Base-by-base conservation (phyloP, 2,797 vertebrate species). In the Microctenopoma steveboyesi region DNA sequence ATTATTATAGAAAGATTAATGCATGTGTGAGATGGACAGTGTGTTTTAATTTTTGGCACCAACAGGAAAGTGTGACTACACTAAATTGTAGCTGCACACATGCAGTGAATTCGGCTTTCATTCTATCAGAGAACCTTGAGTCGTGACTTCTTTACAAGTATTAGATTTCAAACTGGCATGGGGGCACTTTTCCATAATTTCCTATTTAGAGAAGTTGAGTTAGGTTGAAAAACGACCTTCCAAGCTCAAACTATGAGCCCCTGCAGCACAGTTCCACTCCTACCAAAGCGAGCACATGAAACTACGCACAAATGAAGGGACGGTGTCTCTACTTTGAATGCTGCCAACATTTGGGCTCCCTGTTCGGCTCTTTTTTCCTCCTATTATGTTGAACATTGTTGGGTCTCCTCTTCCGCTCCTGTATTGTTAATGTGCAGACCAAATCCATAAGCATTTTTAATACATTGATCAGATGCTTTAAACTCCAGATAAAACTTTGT, bases 361-460 rank as follows among this genome's bases (percentile, higher is more conserved):
- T 57, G 45, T 73, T 87, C 22, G 16, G 27, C 69, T 51, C 73
- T 71, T 76, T 71, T 57, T 25, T 45, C 30, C 39, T 42, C 30
- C 30, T 55, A 66, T 81, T 72, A 70, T 71, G 65, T 56, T 27
- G 30, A 63, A 68, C 78, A 79, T 64, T 73, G 75, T 2, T 72
- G 66, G 56, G 76, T 79, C 81, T 67, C 57, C 66, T 55, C 67
- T 65, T 54, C 25, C 67, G 55, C 65, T 74, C 49, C 28, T 72
- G 80, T 76, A 89, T 83, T 83, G 86, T 88, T 73, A 86, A 86
- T 47, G 37, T 45, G n/a, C 9, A 25, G 54, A 42, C 30, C 43
- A 69, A 88, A 82, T 81, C 77, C 50, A 45, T 66, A 57, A 1
- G 2, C 2, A 14, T 22, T 13, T 18, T 11, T 18, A 15, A 22